A percentile compares a stretch with the other conserved stretches of the same genome.
These are phyloP conservation scores for Tragelaphus imberbis DNA, from an alignment of 2,113 vertebrate genomes.

Conservation along the genomic window DNA sequence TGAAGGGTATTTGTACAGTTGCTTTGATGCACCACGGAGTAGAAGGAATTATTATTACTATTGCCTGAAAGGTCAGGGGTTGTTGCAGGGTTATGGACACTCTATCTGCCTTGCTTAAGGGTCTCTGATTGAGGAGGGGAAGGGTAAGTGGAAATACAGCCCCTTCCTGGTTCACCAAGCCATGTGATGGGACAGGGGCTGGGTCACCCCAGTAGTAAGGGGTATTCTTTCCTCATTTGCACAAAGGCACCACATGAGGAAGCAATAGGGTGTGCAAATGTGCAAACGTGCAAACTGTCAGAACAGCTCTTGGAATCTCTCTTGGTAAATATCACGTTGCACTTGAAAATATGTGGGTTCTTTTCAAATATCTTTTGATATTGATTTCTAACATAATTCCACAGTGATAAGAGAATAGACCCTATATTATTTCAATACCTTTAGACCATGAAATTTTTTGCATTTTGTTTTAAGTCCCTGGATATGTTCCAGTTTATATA, in stretches of 20 bases:
- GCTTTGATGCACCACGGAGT: neutral
- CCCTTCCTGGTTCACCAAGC: neutral
- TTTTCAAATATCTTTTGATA: neutral
- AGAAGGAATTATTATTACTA: neutral
- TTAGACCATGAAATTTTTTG: neutral
- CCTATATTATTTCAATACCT: neutral
- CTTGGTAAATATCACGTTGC: neutral
- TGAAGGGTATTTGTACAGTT: neutral
- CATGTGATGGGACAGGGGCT: neutral
- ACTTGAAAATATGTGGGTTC: neutral
- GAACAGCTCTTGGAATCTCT: neutral
- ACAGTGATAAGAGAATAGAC: neutral
- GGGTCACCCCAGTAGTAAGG: neutral
- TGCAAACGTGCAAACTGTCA: constrained; percentile 28
- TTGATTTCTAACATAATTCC: neutral
- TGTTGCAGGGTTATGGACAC: neutral
- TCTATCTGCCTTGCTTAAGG: neutral
- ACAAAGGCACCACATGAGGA: constrained; percentile 5
- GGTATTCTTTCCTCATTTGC: neutral
- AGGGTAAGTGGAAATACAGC: neutral
- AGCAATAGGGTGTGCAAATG: neutral
- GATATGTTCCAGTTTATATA: neutral
- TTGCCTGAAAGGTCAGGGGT: neutral
- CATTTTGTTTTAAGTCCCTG: neutral
- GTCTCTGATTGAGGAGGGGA: neutral